phyloP scores from a whole-genome alignment of 1,140 invertebrate genomes.

The Stegodyphus mimosarum region DNA sequence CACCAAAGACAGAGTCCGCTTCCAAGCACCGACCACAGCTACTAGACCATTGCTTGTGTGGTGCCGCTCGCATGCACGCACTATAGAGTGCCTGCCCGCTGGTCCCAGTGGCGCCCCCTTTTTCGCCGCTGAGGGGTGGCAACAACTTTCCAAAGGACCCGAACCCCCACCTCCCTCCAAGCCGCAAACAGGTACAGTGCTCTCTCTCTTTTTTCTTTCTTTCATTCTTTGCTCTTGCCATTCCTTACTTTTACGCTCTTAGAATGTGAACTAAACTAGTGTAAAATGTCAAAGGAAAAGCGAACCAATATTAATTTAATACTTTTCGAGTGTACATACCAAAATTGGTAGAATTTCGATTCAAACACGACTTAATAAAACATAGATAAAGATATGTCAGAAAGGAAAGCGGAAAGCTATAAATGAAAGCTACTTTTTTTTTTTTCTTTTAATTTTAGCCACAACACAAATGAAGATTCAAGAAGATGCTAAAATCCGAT shows the following conservation, averaged over 20 bases:
- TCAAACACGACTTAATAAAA: too few species aligned
- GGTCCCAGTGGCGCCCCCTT: slow-evolving; percentile 55
- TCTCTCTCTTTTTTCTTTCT: slow-evolving; percentile 4
- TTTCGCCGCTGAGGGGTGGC: slow-evolving; percentile 27
- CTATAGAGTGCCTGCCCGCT: neutral
- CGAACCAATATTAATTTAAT: too few species aligned
- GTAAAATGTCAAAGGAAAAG: too few species aligned
- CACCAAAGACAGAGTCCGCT: slow-evolving; percentile 20
- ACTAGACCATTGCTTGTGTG: slow-evolving; percentile 45
- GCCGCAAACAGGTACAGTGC: slow-evolving; percentile 53
- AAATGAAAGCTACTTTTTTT: too few species aligned
- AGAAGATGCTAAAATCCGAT: too few species aligned
- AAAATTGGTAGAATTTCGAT: too few species aligned
- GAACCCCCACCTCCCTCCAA: neutral
- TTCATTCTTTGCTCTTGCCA: neutral
- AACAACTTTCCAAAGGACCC: slow-evolving; percentile 42
- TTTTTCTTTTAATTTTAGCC: too few species aligned
- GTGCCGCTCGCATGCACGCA: slow-evolving; percentile 38
- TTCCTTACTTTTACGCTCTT: neutral
- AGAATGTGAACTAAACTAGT: too few species aligned
- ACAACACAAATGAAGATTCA: too few species aligned
- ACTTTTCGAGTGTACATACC: too few species aligned
- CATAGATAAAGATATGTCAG: too few species aligned
- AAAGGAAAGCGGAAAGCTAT: too few species aligned
- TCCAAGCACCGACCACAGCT: neutral